Conservation (phyloP, 2,113 vertebrate species). For the Phalacrocorax brasilianus region DNA sequence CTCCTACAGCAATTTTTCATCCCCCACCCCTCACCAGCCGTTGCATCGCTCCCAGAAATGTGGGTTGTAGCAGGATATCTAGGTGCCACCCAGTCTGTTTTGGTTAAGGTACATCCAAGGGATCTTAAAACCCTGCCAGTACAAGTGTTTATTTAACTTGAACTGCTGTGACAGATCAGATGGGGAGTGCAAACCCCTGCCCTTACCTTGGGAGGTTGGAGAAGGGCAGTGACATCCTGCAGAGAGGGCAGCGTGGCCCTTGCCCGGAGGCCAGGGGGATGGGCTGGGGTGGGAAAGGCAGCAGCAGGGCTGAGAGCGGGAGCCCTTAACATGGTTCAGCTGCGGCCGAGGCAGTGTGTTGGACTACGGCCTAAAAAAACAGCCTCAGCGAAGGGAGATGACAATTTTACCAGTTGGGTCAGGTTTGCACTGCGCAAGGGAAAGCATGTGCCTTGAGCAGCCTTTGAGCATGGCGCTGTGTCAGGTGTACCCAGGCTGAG, state of each 20-base stretch:
- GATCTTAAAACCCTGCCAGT: not conserved
- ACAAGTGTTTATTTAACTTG: not conserved
- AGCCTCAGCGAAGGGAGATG: not conserved
- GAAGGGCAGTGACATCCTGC: not conserved
- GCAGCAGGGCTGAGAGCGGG: not conserved
- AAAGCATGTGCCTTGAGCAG: not conserved
- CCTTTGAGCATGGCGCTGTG: not conserved
- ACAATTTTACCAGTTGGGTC: not conserved
- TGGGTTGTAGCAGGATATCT: rapidly evolving
- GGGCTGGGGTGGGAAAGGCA: not conserved
- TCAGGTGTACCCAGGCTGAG: not conserved
- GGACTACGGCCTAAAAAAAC: not conserved
- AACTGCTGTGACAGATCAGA: not conserved
- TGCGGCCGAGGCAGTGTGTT: not conserved
- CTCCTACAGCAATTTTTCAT: not conserved
- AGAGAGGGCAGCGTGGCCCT: not conserved
- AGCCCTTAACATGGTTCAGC: not conserved
- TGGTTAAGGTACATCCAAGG: not conserved
- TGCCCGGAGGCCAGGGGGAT: rapidly evolving
- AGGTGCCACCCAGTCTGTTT: not conserved
- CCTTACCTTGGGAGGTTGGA: not conserved
- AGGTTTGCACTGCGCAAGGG: not conserved
- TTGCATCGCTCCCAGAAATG: rapidly evolving
- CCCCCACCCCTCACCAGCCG: not conserved
- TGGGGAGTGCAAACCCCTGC: not conserved